phyloP scores from a whole-genome alignment of 2,797 vertebrate genomes.

The Gymnopithys bicolor region DNA sequence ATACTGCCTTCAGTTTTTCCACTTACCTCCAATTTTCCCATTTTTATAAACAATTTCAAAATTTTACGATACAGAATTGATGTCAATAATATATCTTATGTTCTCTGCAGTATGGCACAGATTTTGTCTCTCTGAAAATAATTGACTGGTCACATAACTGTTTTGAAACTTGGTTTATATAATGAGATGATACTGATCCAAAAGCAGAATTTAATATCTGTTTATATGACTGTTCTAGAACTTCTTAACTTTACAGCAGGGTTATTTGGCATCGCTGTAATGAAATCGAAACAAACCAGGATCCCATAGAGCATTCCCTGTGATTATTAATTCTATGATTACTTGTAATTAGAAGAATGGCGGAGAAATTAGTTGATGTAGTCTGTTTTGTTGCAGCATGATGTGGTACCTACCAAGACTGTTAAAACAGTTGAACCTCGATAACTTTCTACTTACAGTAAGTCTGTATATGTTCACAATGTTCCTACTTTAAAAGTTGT shows the following conservation, averaged over 20 bases:
- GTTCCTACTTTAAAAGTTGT: not conserved
- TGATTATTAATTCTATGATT: not conserved
- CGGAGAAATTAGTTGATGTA: not conserved
- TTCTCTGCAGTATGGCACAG: not conserved
- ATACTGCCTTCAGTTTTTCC: not conserved
- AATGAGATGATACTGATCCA: not conserved
- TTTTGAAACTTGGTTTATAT: constrained; percentile 14
- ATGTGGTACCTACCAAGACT: not conserved
- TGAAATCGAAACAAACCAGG: not conserved
- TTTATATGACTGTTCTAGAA: not conserved
- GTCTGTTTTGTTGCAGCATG: not conserved
- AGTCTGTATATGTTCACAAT: not conserved
- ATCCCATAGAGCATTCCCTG: not conserved
- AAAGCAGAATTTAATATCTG: not conserved
- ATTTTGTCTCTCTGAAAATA: constrained; percentile 8
- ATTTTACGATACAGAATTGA: not conserved
- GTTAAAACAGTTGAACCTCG: not conserved
- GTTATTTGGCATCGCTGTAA: not conserved
- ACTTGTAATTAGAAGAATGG: not conserved
- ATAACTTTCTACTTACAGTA: not conserved
- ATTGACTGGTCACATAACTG: not conserved
- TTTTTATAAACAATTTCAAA: not conserved
- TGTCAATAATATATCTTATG: not conserved
- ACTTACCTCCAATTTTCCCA: not conserved
- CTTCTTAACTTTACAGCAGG: constrained; percentile 2